Conservation (phyloP, 2,797 vertebrate species). For the Acipenser transmontanus region DNA sequence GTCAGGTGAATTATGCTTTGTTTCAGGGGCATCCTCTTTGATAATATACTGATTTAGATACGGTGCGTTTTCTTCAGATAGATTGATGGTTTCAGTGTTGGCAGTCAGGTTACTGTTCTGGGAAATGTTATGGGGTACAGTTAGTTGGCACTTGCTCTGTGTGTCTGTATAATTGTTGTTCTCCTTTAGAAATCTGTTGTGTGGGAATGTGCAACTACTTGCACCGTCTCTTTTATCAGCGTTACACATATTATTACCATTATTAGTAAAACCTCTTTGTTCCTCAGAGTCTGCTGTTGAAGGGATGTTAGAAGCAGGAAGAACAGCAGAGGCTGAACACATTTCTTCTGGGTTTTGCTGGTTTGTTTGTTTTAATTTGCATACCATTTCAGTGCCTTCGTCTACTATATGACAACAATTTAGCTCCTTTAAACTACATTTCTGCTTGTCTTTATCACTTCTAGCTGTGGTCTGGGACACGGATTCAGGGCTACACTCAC, state of each 20-base stretch:
- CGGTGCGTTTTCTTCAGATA: not conserved
- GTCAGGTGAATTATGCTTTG: not conserved
- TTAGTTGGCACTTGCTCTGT: not conserved
- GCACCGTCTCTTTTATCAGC: not conserved
- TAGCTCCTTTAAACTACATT: constrained; percentile 31
- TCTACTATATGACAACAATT: constrained; percentile 29
- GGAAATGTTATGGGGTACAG: not conserved
- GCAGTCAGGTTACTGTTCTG: not conserved
- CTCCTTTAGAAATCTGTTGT: not conserved
- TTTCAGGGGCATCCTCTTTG: not conserved
- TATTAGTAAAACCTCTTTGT: not conserved
- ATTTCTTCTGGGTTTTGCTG: constrained; percentile 1
- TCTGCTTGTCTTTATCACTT: constrained; percentile 31
- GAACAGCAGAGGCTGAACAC: constrained; percentile 9
- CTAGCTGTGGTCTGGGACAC: constrained; percentile 27
- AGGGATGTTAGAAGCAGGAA: constrained; percentile 1
- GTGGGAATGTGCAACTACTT: not conserved
- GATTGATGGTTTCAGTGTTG: not conserved
- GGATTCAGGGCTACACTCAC: constrained; percentile 35
- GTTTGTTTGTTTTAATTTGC: constrained; percentile 26
- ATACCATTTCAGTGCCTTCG: constrained; percentile 30
- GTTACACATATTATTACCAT: not conserved
- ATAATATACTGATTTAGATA: not conserved
- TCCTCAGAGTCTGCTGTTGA: not conserved
- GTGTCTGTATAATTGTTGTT: not conserved